phyloP scores from a whole-genome alignment of 2,113 vertebrate species.

The Machaerirhynchus nigripectus region DNA sequence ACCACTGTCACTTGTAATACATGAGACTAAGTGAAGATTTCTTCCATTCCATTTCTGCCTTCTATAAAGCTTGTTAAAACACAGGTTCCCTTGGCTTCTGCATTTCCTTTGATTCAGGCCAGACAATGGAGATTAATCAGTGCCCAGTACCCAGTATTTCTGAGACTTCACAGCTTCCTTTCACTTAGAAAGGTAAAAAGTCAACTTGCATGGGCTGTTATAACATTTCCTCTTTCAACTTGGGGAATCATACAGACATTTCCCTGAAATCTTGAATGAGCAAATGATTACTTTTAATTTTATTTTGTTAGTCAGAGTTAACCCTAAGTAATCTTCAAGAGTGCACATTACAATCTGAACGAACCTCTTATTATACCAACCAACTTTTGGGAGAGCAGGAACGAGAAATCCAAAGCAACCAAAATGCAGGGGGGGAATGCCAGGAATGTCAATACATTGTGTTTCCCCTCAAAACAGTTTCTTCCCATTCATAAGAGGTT shows the following conservation, averaged over 20 bases:
- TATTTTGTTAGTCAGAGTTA: neutral
- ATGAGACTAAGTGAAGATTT: neutral
- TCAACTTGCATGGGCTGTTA: neutral
- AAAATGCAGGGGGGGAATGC: neutral
- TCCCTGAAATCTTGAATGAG: neutral
- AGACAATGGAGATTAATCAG: neutral
- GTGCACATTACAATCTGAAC: neutral
- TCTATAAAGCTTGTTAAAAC: neutral
- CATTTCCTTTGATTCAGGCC: neutral
- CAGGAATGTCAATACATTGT: neutral
- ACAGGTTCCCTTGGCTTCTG: neutral
- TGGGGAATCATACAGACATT: neutral
- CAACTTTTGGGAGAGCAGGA: neutral
- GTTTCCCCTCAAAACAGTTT: neutral
- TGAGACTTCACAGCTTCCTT: neutral
- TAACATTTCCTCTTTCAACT: neutral
- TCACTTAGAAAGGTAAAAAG: neutral
- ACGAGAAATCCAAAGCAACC: neutral
- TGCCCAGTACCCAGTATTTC: neutral
- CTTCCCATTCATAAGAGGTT: neutral
- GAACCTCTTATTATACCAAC: neutral
- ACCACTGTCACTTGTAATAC: neutral
- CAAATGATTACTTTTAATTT: neutral
- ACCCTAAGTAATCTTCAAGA: neutral
- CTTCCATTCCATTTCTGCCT: neutral